These are phyloP conservation scores for Oxytorus armatus DNA, from an alignment of 2,888 invertebrate species.

Conservation along the genomic window DNA sequence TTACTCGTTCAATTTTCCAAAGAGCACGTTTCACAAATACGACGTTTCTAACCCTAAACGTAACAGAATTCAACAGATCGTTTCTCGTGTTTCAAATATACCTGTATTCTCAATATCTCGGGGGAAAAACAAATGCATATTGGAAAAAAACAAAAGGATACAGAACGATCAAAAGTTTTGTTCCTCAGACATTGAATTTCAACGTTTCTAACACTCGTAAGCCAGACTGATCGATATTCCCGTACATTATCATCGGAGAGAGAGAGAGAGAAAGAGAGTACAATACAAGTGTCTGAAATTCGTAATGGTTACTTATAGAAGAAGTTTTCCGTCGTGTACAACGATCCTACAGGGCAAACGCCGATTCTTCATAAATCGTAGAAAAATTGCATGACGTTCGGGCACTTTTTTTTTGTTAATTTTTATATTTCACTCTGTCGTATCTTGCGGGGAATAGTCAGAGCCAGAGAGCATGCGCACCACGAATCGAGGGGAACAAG, in stretches of 20 bases:
- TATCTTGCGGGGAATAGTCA: not conserved
- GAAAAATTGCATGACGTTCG: not conserved
- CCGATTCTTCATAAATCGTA: too few species aligned
- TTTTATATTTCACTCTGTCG: not conserved
- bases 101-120: too few species aligned
- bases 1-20: constrained; percentile 36
- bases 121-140: not conserved
- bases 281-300: not conserved
- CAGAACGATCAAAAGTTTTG: not conserved
- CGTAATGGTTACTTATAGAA: too few species aligned
- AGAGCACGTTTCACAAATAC: constrained; percentile 46
- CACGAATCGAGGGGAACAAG: not conserved
- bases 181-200: constrained; percentile 1
- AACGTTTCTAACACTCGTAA: not conserved
- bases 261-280: too few species aligned
- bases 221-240: constrained; percentile 28
- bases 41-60: constrained; percentile 15
- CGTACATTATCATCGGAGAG: not conserved
- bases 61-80: too few species aligned
- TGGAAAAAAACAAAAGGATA: not conserved
- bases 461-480: constrained; percentile 20
- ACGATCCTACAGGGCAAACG: too few species aligned
- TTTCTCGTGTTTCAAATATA: too few species aligned
- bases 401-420: not conserved
- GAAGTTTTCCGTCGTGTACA: too few species aligned